Percentiles rank a stretch among this genome's conserved stretches.
Evolutionary conservation across 2,888 invertebrate genomes (phyloP).

Genomic region (Slavum lentiscoides): DNA sequence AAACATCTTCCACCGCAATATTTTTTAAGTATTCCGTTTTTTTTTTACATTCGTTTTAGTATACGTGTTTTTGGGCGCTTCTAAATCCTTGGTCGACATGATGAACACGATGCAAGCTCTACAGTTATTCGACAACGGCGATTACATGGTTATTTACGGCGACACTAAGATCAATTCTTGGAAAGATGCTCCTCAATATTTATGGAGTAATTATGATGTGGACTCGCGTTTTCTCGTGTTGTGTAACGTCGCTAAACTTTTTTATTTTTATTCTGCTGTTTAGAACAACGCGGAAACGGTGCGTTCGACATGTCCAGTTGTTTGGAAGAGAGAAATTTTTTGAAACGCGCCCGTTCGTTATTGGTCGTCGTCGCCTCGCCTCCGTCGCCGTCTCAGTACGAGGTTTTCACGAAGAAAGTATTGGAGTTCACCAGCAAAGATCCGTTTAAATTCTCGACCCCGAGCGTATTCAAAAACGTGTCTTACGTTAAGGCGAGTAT

Average conservation of each 20-base stretch:
- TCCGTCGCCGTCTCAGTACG: constrained; percentile 71
- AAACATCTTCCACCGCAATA: too few species aligned
- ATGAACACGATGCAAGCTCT: constrained; percentile 89
- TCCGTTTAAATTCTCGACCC: constrained; percentile 80
- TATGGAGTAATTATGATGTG: constrained; percentile 67
- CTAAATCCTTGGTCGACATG: constrained; percentile 84
- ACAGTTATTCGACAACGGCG: constrained; percentile 84
- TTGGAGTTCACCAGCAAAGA: constrained; percentile 74
- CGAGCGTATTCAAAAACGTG: constrained; percentile 64
- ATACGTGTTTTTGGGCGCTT: constrained; percentile 89
- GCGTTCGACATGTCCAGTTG: constrained; percentile 59
- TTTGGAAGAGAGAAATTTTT: constrained; percentile 67
- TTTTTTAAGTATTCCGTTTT: too few species aligned
- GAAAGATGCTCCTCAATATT: constrained; percentile 75
- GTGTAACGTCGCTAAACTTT: too few species aligned
- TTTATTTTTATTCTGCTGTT: constrained; percentile 18
- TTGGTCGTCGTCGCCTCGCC: constrained; percentile 88
- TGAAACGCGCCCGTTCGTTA: constrained; percentile 77
- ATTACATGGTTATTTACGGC: constrained; percentile 93
- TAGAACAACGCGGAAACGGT: neutral
- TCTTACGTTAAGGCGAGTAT: constrained; percentile 59
- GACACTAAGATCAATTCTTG: constrained; percentile 85
- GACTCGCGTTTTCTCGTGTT: too few species aligned
- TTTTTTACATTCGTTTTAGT: constrained; percentile 64
- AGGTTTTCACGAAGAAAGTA: constrained; percentile 78